phyloP scores from a whole-genome alignment of 2,113 vertebrate genomes.

The Cyanocitta stelleri region DNA sequence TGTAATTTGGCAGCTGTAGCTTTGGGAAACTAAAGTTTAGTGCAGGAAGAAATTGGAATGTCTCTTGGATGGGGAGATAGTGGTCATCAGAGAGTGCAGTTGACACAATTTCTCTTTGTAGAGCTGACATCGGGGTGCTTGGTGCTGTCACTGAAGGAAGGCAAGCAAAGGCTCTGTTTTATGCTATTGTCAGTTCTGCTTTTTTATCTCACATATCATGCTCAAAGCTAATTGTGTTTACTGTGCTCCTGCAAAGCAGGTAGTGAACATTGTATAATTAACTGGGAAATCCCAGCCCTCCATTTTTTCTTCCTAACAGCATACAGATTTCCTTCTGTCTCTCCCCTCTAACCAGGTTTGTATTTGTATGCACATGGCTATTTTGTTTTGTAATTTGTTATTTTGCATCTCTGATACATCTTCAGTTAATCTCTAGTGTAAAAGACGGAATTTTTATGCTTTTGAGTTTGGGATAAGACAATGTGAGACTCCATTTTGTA shows the following conservation, averaged over 20 bases:
- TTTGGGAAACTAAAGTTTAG: slow-evolving; percentile 48
- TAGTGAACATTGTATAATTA: not conserved
- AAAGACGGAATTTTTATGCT: not conserved
- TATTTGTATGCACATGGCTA: fast-evolving
- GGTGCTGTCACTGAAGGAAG: slow-evolving; percentile 8
- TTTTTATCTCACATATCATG: slow-evolving; percentile 34
- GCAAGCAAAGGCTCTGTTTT: not conserved
- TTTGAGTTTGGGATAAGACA: not conserved
- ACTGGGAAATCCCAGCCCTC: not conserved
- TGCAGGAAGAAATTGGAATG: slow-evolving; percentile 61
- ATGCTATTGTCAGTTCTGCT: slow-evolving; percentile 30
- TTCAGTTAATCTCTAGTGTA: not conserved
- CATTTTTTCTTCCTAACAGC: not conserved
- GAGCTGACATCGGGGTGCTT: not conserved
- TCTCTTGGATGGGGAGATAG: slow-evolving; percentile 45
- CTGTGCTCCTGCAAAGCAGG: slow-evolving; percentile 19
- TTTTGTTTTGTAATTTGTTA: not conserved
- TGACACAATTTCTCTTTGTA: not conserved
- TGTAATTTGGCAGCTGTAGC: slow-evolving; percentile 34
- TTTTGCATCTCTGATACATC: not conserved
- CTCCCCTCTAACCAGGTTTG: not conserved
- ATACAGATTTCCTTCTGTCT: not conserved
- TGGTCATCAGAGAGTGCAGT: slow-evolving; percentile 12
- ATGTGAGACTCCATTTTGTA: not conserved
- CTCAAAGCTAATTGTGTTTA: slow-evolving; percentile 59